Conservation (phyloP, 1,140 invertebrate genomes). For the Ceratosolen solmsi region DNA sequence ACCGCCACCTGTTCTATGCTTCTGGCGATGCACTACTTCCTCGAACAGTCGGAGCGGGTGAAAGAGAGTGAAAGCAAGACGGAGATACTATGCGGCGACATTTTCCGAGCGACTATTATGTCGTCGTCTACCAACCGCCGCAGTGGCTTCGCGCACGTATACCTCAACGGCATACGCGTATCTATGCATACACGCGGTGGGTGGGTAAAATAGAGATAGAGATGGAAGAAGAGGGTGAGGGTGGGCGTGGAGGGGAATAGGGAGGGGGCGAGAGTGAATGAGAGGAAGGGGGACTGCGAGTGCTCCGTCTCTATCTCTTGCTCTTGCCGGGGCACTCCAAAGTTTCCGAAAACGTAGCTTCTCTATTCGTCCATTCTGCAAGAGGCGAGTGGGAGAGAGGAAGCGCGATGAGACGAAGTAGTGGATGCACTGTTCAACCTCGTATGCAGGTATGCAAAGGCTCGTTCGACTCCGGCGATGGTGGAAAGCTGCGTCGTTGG, state of each 20-base stretch:
- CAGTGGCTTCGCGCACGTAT: not conserved
- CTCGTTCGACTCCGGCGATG: not conserved
- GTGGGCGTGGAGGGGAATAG: too few species aligned
- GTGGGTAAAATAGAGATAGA: too few species aligned
- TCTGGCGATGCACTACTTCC: slow-evolving; percentile 30
- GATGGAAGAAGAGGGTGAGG: too few species aligned
- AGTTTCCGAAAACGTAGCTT: slow-evolving; percentile 42
- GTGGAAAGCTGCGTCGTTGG: slow-evolving; percentile 36
- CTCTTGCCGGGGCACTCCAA: slow-evolving; percentile 28
- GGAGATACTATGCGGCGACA: slow-evolving; percentile 18
- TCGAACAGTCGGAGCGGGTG: not conserved
- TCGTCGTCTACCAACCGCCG: slow-evolving; percentile 1
- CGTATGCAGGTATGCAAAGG: slow-evolving; percentile 24
- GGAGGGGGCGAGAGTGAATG: too few species aligned
- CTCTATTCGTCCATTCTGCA: not conserved
- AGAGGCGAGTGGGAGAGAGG: not conserved
- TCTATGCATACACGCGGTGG: not conserved
- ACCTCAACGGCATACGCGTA: too few species aligned
- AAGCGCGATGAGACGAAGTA: not conserved
- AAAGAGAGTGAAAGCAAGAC: not conserved
- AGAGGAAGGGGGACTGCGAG: not conserved
- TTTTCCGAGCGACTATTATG: slow-evolving; percentile 41
- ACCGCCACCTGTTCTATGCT: slow-evolving; percentile 36
- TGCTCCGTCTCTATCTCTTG: not conserved
- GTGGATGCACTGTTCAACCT: not conserved